Conservation (phyloP, 2,797 vertebrate species). For the Lepilemur septentrionalis region DNA sequence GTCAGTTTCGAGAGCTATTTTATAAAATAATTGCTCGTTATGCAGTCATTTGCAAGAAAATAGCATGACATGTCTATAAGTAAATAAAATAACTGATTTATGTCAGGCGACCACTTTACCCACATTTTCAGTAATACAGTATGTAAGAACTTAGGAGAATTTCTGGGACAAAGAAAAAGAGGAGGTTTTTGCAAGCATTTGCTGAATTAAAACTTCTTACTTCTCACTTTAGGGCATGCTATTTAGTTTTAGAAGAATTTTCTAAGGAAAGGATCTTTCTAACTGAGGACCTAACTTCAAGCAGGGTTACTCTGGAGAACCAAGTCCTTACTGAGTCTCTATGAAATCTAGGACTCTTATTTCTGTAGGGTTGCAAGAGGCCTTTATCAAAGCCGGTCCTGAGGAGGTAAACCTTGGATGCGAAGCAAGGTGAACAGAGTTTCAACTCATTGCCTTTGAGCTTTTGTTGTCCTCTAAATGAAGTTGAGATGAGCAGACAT, state of each 20-base stretch:
- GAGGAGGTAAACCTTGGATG: neutral
- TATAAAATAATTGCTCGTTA: neutral
- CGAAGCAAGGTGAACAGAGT: neutral
- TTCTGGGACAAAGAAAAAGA: neutral
- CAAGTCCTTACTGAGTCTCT: neutral
- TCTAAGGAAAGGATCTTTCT: neutral
- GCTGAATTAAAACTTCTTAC: neutral
- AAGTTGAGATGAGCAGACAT: neutral
- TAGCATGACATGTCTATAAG: neutral
- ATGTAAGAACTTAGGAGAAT: neutral
- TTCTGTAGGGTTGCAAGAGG: neutral
- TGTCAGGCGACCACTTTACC: neutral
- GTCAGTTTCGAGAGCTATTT: constrained; percentile 13
- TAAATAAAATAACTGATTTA: constrained; percentile 23
- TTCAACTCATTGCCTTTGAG: neutral
- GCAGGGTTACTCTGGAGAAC: neutral
- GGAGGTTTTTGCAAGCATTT: neutral
- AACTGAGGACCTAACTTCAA: neutral
- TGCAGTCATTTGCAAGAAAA: constrained; percentile 43
- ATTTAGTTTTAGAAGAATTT: neutral
- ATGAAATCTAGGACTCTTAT: neutral
- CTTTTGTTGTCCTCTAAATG: neutral
- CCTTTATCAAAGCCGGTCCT: neutral
- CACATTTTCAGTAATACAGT: neutral
- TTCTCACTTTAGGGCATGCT: neutral